A percentile compares a stretch with the other conserved stretches of the same genome.
Conservation (phyloP, 1,140 invertebrate genomes). For the Ips typographus region DNA sequence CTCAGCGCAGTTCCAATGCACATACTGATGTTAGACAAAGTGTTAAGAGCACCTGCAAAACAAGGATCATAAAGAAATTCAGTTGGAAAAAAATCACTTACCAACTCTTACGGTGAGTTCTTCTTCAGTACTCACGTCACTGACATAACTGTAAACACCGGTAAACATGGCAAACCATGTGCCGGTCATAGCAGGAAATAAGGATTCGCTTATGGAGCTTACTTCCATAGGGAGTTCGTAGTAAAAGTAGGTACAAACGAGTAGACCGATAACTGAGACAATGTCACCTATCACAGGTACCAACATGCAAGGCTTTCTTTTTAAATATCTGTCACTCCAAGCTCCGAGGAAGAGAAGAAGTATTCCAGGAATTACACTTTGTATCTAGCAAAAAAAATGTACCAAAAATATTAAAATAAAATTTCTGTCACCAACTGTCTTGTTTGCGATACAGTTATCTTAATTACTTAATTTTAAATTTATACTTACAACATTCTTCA, state of each 20-base stretch:
- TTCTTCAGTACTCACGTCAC: constrained; percentile 58
- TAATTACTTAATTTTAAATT: no score
- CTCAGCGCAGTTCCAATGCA: constrained; percentile 58
- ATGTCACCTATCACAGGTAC: constrained; percentile 58
- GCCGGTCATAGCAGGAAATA: constrained; percentile 60
- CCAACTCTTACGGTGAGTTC: constrained; percentile 59
- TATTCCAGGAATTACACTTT: constrained; percentile 59
- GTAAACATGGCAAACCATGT: constrained; percentile 63
- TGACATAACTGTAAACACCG: constrained; percentile 64
- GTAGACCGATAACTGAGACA: constrained; percentile 40
- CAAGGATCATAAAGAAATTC: constrained; percentile 7
- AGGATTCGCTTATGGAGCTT: constrained; percentile 57
- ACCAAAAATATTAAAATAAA: no score
- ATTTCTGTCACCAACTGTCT: no score
- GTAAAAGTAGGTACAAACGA: constrained; percentile 49
- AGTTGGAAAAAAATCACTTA: constrained; percentile 10
- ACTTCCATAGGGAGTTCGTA: constrained; percentile 57
- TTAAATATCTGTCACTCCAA: constrained; percentile 61
- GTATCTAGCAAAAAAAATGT: constrained; percentile 29
- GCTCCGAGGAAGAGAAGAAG: constrained; percentile 63
- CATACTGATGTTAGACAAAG: constrained; percentile 54
- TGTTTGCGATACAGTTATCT: no score
- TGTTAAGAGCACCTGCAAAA: constrained; percentile 53
- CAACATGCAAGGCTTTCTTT: constrained; percentile 61
- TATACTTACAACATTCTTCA: constrained; percentile 55